Evolutionary conservation across 2,113 vertebrate genomes (phyloP).

Genomic region (Cyanoliseus patagonus): DNA sequence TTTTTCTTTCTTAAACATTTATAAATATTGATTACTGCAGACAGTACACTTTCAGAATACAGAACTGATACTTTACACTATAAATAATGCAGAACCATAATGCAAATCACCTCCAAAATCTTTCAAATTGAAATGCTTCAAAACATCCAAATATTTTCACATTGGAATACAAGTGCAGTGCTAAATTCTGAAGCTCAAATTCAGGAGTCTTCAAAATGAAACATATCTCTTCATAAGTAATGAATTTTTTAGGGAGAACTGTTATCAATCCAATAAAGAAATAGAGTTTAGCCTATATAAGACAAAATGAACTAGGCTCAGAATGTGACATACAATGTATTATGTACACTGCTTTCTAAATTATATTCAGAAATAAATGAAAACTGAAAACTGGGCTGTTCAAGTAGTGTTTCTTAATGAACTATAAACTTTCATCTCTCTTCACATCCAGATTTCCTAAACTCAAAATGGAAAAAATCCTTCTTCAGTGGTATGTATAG

Average conservation of each 20-base stretch:
- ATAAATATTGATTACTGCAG: conserved; percentile 1
- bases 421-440: not conserved
- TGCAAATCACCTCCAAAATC: not conserved
- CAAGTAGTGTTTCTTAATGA: not conserved
- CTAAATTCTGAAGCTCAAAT: not conserved
- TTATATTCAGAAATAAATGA: not conserved
- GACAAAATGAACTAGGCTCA: not conserved
- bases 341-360: not conserved
- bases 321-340: not conserved
- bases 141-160: not conserved
- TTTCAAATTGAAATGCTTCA: not conserved
- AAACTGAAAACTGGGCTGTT: not conserved
- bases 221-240: not conserved
- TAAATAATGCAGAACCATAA: not conserved
- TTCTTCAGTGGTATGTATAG: not conserved
- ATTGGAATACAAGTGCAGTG: not conserved
- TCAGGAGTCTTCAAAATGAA: not conserved
- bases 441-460: not conserved
- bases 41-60: not conserved
- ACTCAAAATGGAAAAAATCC: not conserved
- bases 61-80: not conserved
- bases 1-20: not conserved
- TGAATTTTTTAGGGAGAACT: not conserved
- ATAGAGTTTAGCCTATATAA: not conserved
- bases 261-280: not conserved